These are phyloP conservation scores for Lepidocolaptes lacrymiger DNA, from an alignment of 2,797 vertebrate species.

Conservation along the genomic window DNA sequence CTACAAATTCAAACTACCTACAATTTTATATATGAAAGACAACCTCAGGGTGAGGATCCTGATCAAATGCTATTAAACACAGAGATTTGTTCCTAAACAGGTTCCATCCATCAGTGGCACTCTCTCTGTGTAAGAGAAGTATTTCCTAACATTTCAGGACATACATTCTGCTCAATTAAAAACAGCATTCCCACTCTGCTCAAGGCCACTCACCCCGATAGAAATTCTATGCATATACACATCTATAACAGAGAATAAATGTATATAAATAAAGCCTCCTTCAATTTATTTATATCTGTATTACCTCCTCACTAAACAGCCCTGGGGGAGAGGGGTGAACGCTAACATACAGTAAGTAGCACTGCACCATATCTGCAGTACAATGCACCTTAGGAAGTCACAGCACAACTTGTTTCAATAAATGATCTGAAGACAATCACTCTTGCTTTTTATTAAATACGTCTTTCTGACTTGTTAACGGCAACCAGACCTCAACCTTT, in stretches of 20 bases:
- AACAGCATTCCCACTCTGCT: neutral
- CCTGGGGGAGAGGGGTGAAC: neutral
- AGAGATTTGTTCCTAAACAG: neutral
- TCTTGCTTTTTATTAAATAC: neutral
- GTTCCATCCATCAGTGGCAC: neutral
- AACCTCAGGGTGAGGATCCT: neutral
- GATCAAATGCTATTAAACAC: neutral
- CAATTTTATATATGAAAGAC: neutral
- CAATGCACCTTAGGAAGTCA: neutral
- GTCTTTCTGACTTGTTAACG: neutral
- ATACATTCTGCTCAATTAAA: neutral
- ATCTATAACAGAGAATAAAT: neutral
- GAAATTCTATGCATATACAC: neutral
- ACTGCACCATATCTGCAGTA: accelerated
- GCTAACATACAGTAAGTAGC: neutral
- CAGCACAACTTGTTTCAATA: neutral
- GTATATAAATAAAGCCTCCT: neutral
- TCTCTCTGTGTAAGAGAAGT: neutral
- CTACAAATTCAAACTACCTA: neutral
- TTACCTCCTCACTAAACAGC: neutral
- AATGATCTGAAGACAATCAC: neutral
- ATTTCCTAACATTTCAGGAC: neutral
- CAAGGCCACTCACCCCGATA: neutral
- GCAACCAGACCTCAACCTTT: neutral
- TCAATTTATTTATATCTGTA: neutral